phyloP scores from a whole-genome alignment of 2,888 invertebrate species.

The Caenorhabditis sulstoni region DNA sequence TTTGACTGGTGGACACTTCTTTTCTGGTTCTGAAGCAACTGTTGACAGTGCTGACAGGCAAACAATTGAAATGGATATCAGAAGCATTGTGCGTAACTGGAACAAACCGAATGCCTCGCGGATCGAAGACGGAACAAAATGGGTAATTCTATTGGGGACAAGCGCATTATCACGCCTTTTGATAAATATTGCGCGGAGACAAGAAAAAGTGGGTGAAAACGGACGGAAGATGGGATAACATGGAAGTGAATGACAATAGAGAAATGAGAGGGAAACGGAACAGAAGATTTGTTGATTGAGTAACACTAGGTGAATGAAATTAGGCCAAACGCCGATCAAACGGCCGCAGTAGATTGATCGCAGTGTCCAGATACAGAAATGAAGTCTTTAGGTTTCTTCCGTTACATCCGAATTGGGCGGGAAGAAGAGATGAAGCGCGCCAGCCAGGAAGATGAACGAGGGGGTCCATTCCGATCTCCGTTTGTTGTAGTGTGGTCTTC shows the following conservation, averaged over 20 bases:
- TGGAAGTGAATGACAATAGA: conserved; percentile 4
- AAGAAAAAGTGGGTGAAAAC: conserved; percentile 26
- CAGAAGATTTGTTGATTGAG: conserved; percentile 44
- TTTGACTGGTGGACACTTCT: conserved; percentile 49
- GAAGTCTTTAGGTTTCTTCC: conserved; percentile 14
- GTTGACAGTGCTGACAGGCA: conserved; percentile 2
- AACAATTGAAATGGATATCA: neutral
- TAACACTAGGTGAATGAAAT: conserved; percentile 48
- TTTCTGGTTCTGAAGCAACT: conserved; percentile 10
- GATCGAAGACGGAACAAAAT: neutral
- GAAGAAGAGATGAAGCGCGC: neutral
- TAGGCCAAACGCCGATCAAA: conserved; percentile 56
- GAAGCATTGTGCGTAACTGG: conserved; percentile 11
- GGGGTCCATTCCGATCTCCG: neutral
- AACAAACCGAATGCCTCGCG: neutral
- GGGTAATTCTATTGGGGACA: conserved; percentile 20
- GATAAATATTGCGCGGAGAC: conserved; percentile 28
- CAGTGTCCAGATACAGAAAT: conserved; percentile 24
- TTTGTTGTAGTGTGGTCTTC: neutral
- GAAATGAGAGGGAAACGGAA: conserved; percentile 1
- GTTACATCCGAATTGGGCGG: conserved; percentile 3
- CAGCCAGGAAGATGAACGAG: conserved; percentile 15
- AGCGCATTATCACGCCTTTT: conserved; percentile 39
- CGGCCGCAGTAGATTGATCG: conserved; percentile 33
- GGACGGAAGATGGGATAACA: conserved; percentile 3